These are phyloP conservation scores for Laterallus jamaicensis DNA, from an alignment of 2,113 vertebrate species.

Conservation along the genomic window DNA sequence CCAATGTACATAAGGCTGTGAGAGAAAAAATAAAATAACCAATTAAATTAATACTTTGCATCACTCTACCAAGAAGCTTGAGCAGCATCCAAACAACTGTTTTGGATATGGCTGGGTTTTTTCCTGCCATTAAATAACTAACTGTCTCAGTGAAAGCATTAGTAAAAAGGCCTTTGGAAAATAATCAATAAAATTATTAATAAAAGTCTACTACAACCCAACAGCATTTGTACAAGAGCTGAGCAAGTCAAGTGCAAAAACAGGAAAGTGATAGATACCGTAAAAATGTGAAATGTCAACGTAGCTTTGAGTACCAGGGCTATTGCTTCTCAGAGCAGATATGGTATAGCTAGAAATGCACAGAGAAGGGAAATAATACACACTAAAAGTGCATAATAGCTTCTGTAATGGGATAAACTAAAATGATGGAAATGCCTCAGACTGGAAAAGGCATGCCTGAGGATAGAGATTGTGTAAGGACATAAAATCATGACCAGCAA, in stretches of 20 bases:
- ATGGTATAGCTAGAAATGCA: not conserved
- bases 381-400: not conserved
- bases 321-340: not conserved
- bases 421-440: not conserved
- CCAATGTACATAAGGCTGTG: not conserved
- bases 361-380: not conserved
- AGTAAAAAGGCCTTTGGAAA: conserved; percentile 5
- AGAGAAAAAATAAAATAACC: not conserved
- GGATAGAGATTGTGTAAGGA: not conserved
- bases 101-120: not conserved
- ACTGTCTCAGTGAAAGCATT: not conserved
- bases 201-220: not conserved
- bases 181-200: not conserved
- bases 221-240: not conserved
- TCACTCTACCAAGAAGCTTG: not conserved
- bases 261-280: not conserved
- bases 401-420: not conserved
- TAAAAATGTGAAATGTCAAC: not conserved
- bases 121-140: not conserved
- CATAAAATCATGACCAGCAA: not conserved
- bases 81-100: not conserved
- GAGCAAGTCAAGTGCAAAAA: not conserved
- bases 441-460: not conserved
- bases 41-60: not conserved
- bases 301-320: not conserved